Evolutionary conservation across 2,113 vertebrate genomes (phyloP).

Genomic region (human (Homo sapiens)): DNA sequence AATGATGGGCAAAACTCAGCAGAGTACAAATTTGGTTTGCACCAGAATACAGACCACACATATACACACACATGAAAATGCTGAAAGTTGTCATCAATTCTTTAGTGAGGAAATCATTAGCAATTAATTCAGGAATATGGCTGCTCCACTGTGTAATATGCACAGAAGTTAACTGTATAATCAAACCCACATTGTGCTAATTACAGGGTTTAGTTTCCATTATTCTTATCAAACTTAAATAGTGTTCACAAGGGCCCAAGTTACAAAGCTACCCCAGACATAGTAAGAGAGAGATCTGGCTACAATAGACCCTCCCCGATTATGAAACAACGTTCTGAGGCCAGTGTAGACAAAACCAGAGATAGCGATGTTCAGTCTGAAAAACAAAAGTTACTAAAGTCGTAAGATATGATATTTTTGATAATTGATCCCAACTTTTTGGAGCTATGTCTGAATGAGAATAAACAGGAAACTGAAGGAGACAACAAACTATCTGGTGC

Average conservation of each 20-base stretch:
- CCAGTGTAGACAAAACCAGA: constrained; percentile 35
- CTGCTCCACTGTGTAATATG: background rate
- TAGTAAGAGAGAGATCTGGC: background rate
- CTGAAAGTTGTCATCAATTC: background rate
- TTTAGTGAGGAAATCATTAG: background rate
- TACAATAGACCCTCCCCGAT: background rate
- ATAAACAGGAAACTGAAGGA: background rate
- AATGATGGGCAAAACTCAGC: background rate
- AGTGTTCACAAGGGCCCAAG: background rate
- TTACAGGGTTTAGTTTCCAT: constrained; percentile 8
- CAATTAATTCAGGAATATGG: background rate
- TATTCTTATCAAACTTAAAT: background rate
- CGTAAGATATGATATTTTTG: background rate
- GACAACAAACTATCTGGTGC: background rate
- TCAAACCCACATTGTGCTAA: background rate
- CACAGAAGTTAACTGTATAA: background rate
- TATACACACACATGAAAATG: background rate
- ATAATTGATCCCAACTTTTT: background rate
- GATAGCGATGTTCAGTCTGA: background rate
- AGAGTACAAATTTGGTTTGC: background rate
- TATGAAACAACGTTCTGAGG: constrained; percentile 52
- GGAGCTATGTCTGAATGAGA: background rate
- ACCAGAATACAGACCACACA: background rate
- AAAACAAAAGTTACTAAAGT: background rate
- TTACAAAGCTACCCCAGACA: background rate